These are phyloP conservation scores for Lordiphosa fenestrarum DNA, from an alignment of 2,888 invertebrate species.

Conservation along the genomic window DNA sequence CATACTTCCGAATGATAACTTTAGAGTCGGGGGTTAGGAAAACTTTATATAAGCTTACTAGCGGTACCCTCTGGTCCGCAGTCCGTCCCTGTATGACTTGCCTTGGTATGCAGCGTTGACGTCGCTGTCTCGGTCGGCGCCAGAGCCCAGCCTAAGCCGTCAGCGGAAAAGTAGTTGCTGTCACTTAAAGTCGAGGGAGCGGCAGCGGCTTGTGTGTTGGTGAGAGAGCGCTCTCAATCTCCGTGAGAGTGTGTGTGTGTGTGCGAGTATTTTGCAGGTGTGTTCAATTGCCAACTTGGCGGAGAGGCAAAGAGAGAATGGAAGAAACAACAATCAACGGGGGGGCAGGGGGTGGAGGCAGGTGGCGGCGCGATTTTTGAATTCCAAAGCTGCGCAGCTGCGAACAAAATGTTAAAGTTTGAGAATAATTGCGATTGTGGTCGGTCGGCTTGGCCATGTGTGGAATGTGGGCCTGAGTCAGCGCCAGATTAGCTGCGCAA, in stretches of 20 bases:
- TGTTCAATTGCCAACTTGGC: constrained; percentile 44
- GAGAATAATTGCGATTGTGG: constrained; percentile 65
- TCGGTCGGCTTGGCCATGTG: constrained; percentile 24
- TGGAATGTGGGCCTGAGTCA: constrained; percentile 51
- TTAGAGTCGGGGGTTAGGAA: too few relatives aligned
- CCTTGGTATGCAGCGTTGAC: constrained; percentile 30
- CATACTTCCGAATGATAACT: too few relatives aligned
- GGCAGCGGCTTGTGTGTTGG: constrained; percentile 29
- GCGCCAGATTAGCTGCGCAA: constrained; percentile 55
- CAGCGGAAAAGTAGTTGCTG: constrained; percentile 57
- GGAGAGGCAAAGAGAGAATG: constrained; percentile 5
- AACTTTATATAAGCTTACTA: too few relatives aligned
- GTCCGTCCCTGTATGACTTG: constrained; percentile 5
- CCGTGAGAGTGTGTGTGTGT: constrained; percentile 19
- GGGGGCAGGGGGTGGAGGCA: constrained; percentile 6
- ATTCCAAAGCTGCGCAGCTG: constrained; percentile 64
- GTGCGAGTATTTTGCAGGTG: constrained; percentile 36
- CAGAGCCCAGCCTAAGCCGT: constrained; percentile 35
- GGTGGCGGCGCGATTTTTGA: constrained; percentile 57
- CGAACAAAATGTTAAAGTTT: constrained; percentile 70
- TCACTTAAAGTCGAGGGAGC: constrained; percentile 65
- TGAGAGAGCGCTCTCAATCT: constrained; percentile 29
- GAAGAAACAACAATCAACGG: constrained; percentile 47
- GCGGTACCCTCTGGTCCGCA: neutral
- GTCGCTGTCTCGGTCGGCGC: constrained; percentile 14